Percentiles rank a stretch among this genome's conserved stretches.
Conservation (phyloP, 2,888 invertebrate species). For the Enchytraeus crypticus region DNA sequence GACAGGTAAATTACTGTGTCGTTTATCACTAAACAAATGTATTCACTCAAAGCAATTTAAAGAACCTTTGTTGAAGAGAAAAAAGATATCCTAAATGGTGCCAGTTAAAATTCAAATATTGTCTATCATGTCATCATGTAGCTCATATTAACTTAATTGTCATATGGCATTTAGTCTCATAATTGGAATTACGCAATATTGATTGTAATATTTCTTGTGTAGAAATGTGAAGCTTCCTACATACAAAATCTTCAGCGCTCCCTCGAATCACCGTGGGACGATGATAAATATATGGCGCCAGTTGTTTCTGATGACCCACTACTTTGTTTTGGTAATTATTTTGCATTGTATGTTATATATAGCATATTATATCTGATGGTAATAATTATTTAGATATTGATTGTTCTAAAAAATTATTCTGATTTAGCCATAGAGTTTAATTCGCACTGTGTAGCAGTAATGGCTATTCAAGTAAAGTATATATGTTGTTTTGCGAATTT, state of each 20-base stretch:
- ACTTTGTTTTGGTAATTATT: constrained; percentile 24
- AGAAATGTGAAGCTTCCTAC: background rate
- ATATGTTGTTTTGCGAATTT: background rate
- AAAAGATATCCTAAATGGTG: no score
- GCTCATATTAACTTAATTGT: no score
- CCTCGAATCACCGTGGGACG: constrained; percentile 14
- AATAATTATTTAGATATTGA: no score
- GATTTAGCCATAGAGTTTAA: no score
- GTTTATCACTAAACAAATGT: no score
- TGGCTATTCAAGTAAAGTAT: background rate
- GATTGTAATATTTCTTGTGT: background rate
- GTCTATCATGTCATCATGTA: no score
- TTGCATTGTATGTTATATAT: background rate
- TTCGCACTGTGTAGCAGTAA: no score
- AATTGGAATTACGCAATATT: background rate
- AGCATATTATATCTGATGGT: background rate
- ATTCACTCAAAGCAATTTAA: no score
- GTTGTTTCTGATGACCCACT: constrained; percentile 23
- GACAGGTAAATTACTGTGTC: no score
- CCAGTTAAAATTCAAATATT: no score
- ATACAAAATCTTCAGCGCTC: background rate
- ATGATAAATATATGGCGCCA: constrained; percentile 24
- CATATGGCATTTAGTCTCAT: background rate
- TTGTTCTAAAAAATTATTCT: no score
- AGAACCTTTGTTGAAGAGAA: no score